Evolutionary conservation across 2,797 vertebrate species (phyloP).

Genomic region (Gallirallus australis): DNA sequence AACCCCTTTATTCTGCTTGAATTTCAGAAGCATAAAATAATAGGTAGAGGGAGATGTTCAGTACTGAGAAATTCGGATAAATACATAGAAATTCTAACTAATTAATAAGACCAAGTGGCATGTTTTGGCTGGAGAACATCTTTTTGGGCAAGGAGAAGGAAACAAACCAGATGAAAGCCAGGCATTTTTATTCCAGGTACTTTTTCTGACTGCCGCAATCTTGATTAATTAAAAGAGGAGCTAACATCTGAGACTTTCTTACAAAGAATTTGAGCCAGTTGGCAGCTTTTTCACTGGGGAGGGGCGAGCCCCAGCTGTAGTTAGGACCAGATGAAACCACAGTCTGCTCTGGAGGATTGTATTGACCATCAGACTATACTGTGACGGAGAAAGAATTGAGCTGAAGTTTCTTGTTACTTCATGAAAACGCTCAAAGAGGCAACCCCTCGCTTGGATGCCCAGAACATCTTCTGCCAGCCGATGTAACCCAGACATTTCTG

Average conservation of each 20-base stretch:
- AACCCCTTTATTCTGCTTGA: neutral
- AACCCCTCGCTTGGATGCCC: neutral
- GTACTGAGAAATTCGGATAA: constrained; percentile 24
- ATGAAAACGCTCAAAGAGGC: neutral
- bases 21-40: constrained; percentile 15
- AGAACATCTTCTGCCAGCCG: neutral
- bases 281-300: neutral
- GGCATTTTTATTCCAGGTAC: constrained; percentile 9
- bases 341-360: neutral
- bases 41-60: constrained; percentile 4
- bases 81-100: neutral
- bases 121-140: neutral
- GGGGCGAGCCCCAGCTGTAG: neutral
- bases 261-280: constrained; percentile 32
- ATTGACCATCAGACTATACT: neutral
- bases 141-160: neutral
- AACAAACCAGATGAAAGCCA: constrained; percentile 13
- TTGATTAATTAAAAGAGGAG: constrained; percentile 11
- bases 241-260: constrained; percentile 48
- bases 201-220: constrained; percentile 20
- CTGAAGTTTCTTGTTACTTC: neutral
- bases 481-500: neutral
- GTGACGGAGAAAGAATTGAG: neutral
- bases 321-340: neutral
- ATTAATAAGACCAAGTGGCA: neutral